phyloP scores from a whole-genome alignment of 64 coral and sea anemone genomes.

The Porites lutea region DNA sequence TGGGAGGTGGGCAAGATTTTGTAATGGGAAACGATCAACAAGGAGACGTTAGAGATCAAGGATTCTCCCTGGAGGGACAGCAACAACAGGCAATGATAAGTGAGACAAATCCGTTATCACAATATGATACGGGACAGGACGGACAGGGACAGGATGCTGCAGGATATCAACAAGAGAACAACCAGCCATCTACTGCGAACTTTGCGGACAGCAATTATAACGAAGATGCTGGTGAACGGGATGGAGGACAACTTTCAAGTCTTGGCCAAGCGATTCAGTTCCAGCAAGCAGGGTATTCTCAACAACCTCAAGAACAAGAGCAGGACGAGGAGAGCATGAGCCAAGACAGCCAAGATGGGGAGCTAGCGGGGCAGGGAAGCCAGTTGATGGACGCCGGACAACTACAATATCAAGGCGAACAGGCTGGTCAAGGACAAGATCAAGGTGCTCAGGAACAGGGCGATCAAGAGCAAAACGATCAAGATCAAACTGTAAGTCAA shows the following conservation, averaged over 20 bases:
- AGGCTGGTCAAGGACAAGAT: slow-evolving; percentile 14
- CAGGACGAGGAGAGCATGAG: neutral
- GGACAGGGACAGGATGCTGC: neutral
- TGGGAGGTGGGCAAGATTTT: slow-evolving; percentile 1
- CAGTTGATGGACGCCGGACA: slow-evolving; percentile 5
- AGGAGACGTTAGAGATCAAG: neutral
- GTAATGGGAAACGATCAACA: neutral
- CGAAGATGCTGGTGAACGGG: neutral
- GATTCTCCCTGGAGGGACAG: neutral
- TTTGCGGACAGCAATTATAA: neutral
- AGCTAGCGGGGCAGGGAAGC: neutral
- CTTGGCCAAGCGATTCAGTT: slow-evolving; percentile 38
- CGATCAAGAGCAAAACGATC: neutral
- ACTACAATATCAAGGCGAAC: slow-evolving; percentile 12
- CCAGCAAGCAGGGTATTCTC: slow-evolving; percentile 12
- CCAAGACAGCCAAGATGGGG: slow-evolving; percentile 6
- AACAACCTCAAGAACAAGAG: slow-evolving; percentile 30
- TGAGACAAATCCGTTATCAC: neutral
- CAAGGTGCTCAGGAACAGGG: slow-evolving; percentile 10
- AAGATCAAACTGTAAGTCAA: slow-evolving; percentile 20
- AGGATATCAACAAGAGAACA: slow-evolving; percentile 22
- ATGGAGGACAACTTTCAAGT: slow-evolving; percentile 3
- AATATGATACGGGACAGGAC: neutral
- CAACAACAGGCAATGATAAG: neutral
- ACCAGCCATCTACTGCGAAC: slow-evolving; percentile 3